Evolutionary conservation across 2,797 vertebrate genomes (phyloP), one percentile per base, ranked within the genome.

Genomic region (Phataginus tricuspis): DNA sequence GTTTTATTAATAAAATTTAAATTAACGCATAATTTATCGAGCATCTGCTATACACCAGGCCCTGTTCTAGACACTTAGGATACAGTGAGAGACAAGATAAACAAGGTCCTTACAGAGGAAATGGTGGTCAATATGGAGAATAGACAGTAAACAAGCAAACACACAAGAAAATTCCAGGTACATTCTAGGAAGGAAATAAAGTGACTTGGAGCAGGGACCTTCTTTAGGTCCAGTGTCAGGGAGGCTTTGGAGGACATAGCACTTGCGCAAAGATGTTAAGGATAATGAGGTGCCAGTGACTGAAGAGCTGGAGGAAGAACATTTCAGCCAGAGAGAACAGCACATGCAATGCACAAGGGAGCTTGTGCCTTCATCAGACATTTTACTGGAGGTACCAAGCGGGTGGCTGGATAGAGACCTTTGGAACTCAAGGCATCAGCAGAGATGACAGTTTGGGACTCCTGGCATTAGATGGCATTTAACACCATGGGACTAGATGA

Each of bases 1-100:
- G 42, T 57, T 92, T 92, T 94, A 74, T 68, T 42, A 88, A 85
- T 64, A 90, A 31, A 69, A 92, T 23, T 82, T 45, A 79, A 85
- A 51, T 39, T 66, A 82, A 68, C 59, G 55, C 29, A 95, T 86
- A 51, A 57, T 90, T 86, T 86, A 68, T 23, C 45, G 39, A 91
- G 71, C 34, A 42, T 51, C 11, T 91, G 31, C 7, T 74, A 63
- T 2, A 69, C 0, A 69, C 45, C 51, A n/a, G 45, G 37, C 13
- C 25, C 34, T 77, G 18, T 31, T 86, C 37, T 51, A 77, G 37
- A 71, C 34, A 87, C 49, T 84, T n/a, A 66, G 37, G 39, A 83
- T 59, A 34, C 1, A 83, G 19, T 27, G 39, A 51, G 74, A 68
- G 86, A 85, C 29, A 49, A 87, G 80, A 64, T 7, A 68, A 39